phyloP scores from a whole-genome alignment of 1,140 invertebrate genomes.

The Pentalonia nigronervosa region DNA sequence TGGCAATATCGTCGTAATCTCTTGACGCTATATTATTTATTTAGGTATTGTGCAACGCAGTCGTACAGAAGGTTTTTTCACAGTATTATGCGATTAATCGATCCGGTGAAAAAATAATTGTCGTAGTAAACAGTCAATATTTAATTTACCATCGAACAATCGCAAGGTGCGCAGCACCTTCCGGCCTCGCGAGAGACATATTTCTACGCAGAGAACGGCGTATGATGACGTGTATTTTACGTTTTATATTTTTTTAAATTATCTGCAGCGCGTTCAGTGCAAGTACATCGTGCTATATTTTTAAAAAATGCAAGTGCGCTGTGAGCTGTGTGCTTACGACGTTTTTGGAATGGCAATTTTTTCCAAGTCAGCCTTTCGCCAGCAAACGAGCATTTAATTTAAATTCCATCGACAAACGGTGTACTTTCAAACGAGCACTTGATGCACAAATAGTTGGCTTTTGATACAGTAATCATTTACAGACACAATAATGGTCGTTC shows the following conservation, averaged over 20 bases:
- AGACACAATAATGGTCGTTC: background rate
- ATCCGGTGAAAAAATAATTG: background rate
- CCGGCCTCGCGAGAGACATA: background rate
- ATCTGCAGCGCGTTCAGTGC: background rate
- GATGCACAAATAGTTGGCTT: background rate
- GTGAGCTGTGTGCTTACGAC: background rate
- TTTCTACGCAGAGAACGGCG: no score
- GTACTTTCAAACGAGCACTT: background rate
- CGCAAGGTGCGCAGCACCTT: background rate
- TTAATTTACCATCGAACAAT: background rate
- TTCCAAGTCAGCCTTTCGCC: background rate
- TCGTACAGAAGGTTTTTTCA: background rate
- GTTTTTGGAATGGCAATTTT: background rate
- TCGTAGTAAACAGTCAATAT: background rate
- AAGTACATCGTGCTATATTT: background rate
- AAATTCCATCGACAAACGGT: background rate
- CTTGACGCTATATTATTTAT: background rate
- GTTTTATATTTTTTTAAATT: background rate
- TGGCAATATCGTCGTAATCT: background rate
- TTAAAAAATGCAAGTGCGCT: background rate
- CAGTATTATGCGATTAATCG: background rate
- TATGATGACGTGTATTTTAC: background rate
- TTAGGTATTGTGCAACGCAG: background rate
- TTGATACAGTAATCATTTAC: background rate
- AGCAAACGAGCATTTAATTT: background rate